Conservation (phyloP, 2,797 vertebrate species). For the Brachyrhaphis roseni region DNA sequence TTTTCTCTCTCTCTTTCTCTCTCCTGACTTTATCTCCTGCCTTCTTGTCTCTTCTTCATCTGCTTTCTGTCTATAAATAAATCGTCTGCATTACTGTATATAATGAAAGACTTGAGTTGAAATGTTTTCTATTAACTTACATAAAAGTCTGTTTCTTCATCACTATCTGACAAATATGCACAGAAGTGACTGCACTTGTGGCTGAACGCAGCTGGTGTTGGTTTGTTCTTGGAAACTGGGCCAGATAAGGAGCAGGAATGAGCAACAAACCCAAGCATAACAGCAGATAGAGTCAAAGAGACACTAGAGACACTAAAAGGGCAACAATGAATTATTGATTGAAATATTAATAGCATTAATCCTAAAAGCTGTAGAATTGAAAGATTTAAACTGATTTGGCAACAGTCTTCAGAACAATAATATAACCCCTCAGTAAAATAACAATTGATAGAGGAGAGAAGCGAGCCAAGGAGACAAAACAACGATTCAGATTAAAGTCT, state of each 20-base stretch:
- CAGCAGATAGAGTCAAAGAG: slow-evolving; percentile 16
- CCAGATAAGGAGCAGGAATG: background rate
- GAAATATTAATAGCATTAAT: slow-evolving; percentile 53
- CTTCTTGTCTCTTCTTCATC: slow-evolving; percentile 43
- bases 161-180: background rate
- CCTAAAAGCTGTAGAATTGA: slow-evolving; percentile 38
- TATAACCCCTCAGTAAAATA: background rate
- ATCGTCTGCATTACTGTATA: background rate
- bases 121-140: background rate
- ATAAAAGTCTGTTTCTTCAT: background rate
- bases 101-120: background rate
- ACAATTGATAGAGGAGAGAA: background rate
- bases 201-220: background rate
- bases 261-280: slow-evolving; percentile 4
- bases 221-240: slow-evolving; percentile 1
- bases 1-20: background rate
- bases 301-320: slow-evolving; percentile 49
- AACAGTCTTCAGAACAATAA: slow-evolving; percentile 12
- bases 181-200: background rate
- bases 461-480: background rate
- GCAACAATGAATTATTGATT: slow-evolving; percentile 65
- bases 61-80: slow-evolving; percentile 18
- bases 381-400: slow-evolving; percentile 18
- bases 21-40: slow-evolving; percentile 25
- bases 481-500: background rate